phyloP scores from a whole-genome alignment of 2,113 vertebrate genomes.

The Eretmochelys imbricata region DNA sequence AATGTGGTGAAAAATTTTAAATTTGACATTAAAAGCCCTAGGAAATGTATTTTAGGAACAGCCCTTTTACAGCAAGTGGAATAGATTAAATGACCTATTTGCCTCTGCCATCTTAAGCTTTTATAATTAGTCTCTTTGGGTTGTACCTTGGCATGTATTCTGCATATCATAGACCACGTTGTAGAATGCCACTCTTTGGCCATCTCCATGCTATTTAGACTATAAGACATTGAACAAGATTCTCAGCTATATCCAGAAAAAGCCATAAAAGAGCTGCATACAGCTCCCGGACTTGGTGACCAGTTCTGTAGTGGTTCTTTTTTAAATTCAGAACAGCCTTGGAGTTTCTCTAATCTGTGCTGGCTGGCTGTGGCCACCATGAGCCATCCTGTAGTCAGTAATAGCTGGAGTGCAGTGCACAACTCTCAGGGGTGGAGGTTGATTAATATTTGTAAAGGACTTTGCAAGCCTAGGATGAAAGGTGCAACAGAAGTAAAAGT shows the following conservation, averaged over 20 bases:
- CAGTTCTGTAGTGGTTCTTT: neutral
- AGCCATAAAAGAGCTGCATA: neutral
- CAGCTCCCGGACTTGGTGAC: neutral
- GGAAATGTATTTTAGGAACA: slow-evolving; percentile 62
- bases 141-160: neutral
- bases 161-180: neutral
- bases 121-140: slow-evolving; percentile 38
- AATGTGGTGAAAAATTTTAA: slow-evolving; percentile 50
- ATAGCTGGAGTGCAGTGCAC: neutral
- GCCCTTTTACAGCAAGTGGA: slow-evolving; percentile 42
- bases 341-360: accelerated
- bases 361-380: neutral
- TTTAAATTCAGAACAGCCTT: neutral
- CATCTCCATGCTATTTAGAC: neutral
- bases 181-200: neutral
- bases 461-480: neutral
- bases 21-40: slow-evolving; percentile 39
- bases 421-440: neutral
- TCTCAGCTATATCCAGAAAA: neutral
- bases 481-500: neutral
- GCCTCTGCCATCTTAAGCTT: slow-evolving; percentile 48
- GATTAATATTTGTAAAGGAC: neutral
- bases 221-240: neutral
- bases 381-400: neutral
- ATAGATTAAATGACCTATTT: neutral